Base-by-base conservation (phyloP, 35 echinoderm and acorn worm species). In the Anneissia japonica region DNA sequence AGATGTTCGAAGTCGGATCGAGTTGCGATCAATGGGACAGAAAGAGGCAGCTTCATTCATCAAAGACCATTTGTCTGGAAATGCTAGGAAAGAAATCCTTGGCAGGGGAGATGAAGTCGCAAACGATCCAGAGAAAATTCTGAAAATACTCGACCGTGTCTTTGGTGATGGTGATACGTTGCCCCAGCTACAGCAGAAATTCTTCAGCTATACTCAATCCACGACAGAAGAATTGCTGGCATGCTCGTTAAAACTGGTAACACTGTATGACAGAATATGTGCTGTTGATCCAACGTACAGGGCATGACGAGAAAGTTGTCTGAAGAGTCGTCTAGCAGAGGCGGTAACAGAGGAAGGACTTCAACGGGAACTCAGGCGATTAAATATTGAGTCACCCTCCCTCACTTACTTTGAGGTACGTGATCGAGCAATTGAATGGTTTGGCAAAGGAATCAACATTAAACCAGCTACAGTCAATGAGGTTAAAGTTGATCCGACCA, bases 131-230 rank as follows among this genome's bases (percentile, higher is more conserved):
- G 89, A 91, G 29, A 46, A 85, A 32, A 95, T 95, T 37, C 85
- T 91, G 32, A 46, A 37, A 11, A 51, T 95, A 0, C 36, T 95
- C 23, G 16, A 30, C 12, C 91, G 91, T 41, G 89, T 95, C 1
- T 95, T 95, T 86, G 89, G 93, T 6, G 89, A 95, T 46, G 89
- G 89, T 21, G 85, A 91, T 31, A 75, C 74, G 26, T 74, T 94
- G 7, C 86, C 93, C 5, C 76, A 85, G 7, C 83, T 95, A 7
- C 93, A 95, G 46, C 89, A 95, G 77, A 35, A 43, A 10, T 95
- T 95, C 40, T 95, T 92, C 36, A 80, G 85, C 0, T 90, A 91
- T 46, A 26, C 0, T 10, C 88, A 90, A 32, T 37, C 5, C 30
- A 9, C 46, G 0, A 39, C 19, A 0, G 73, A 87, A 32, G 92